Percentiles rank a stretch among this genome's conserved stretches.
phyloP scores from a whole-genome alignment of 2,888 invertebrate genomes.

The Quadroppia sp. region DNA sequence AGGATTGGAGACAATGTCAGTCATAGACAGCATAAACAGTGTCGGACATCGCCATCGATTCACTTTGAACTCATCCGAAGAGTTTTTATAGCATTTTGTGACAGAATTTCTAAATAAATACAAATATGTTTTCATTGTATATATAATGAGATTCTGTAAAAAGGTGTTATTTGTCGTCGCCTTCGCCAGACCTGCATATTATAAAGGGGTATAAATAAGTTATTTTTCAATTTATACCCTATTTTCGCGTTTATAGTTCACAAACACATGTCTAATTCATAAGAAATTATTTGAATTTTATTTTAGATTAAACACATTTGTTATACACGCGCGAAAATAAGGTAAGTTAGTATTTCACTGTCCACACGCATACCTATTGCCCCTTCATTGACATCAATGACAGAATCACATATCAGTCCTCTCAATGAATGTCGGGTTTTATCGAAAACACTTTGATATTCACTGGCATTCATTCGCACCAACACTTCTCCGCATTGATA shows the following conservation, averaged over 20 bases:
- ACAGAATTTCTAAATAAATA: constrained; percentile 69
- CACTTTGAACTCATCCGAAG: constrained; percentile 73
- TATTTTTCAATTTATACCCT: too few relatives aligned
- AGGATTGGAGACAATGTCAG: constrained; percentile 53
- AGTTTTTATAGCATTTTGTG: constrained; percentile 69
- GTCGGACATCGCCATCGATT: constrained; percentile 60
- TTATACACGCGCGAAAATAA: too few relatives aligned
- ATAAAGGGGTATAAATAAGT: too few relatives aligned
- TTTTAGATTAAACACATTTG: too few relatives aligned
- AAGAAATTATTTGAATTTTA: too few relatives aligned
- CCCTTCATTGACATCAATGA: constrained; percentile 59
- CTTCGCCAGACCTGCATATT: too few relatives aligned
- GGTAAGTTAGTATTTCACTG: too few relatives aligned
- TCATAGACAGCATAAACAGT: too few relatives aligned
- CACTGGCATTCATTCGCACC: not conserved
- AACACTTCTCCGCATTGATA: constrained; percentile 82
- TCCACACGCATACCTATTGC: constrained; percentile 46
- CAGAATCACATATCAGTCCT: constrained; percentile 86
- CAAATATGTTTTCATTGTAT: constrained; percentile 48
- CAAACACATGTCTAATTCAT: too few relatives aligned
- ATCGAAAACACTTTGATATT: not conserved
- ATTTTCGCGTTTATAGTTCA: too few relatives aligned
- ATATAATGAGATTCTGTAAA: too few relatives aligned
- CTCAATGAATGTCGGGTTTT: not conserved
- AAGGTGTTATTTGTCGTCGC: constrained; percentile 50